These are phyloP conservation scores for Peromyscus nudipes DNA, from an alignment of 2,797 vertebrate species.

Conservation along the genomic window DNA sequence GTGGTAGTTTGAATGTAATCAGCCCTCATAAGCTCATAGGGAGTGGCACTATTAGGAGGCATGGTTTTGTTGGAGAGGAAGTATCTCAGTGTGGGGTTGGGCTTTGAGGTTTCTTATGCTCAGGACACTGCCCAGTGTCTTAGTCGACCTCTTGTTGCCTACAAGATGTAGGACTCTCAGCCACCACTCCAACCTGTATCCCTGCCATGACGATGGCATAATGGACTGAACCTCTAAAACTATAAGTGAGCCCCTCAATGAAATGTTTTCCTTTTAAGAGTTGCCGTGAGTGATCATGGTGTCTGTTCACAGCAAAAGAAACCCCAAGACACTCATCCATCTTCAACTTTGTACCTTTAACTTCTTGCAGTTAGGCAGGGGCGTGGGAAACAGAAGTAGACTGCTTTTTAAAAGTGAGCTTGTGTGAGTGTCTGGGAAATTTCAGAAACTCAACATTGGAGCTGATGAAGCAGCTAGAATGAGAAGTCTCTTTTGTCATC, in stretches of 20 bases:
- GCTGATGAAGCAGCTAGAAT: neutral
- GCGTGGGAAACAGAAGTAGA: neutral
- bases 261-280: neutral
- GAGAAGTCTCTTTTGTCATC: neutral
- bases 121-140: neutral
- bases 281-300: neutral
- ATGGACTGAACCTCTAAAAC: neutral
- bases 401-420: neutral
- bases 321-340: neutral
- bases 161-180: neutral
- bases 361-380: slow-evolving; percentile 44
- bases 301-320: neutral
- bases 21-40: neutral
- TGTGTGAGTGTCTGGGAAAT: neutral
- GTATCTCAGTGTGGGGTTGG: neutral
- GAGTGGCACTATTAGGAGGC: neutral
- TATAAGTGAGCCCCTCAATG: neutral
- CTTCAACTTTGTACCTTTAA: slow-evolving; percentile 77
- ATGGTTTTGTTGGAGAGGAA: neutral
- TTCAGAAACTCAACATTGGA: neutral
- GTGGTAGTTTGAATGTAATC: neutral
- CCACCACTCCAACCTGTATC: neutral
- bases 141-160: neutral
- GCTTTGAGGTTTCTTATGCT: neutral
- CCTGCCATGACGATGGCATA: neutral